phyloP scores from a whole-genome alignment of 2,113 vertebrate genomes.

The Ameiurus melas region DNA sequence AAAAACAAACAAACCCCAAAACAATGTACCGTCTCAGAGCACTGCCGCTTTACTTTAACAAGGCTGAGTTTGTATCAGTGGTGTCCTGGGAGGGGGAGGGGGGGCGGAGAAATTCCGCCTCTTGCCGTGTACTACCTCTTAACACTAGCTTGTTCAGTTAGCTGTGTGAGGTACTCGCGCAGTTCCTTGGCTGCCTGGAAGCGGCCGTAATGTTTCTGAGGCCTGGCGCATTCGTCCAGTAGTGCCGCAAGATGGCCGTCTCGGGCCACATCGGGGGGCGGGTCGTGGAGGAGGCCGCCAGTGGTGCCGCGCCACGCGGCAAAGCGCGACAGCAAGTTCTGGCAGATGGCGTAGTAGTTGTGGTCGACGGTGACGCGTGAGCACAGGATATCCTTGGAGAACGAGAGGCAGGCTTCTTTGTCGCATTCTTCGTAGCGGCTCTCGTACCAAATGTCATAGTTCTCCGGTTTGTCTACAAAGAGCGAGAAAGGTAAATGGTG shows the following conservation, averaged over 20 bases:
- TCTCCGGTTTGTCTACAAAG: conserved; percentile 92
- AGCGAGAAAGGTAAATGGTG: background rate
- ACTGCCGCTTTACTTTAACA: background rate
- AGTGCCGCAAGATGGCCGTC: conserved; percentile 88
- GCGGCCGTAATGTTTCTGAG: conserved; percentile 88
- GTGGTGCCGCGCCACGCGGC: conserved; percentile 95
- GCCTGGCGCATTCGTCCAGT: conserved; percentile 94
- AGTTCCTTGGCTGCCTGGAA: conserved; percentile 93
- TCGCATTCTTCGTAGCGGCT: conserved; percentile 98
- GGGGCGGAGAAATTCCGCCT: background rate
- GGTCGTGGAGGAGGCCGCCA: conserved; percentile 93
- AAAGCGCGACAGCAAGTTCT: conserved; percentile 93
- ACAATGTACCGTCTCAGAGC: background rate
- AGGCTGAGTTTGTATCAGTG: background rate
- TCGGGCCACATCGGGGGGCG: conserved; percentile 87
- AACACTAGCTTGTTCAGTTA: conserved; percentile 55
- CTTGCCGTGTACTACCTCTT: conserved; percentile 49
- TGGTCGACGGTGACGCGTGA: conserved; percentile 94
- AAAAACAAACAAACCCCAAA: background rate
- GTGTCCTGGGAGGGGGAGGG: background rate
- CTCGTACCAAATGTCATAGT: conserved; percentile 96
- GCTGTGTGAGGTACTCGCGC: conserved; percentile 88
- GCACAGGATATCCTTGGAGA: conserved; percentile 96
- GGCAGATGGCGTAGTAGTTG: conserved; percentile 98
- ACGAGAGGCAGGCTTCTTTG: conserved; percentile 95